Evolutionary conservation across 2,888 invertebrate genomes (phyloP).

Genomic region (Melipona beecheii): DNA sequence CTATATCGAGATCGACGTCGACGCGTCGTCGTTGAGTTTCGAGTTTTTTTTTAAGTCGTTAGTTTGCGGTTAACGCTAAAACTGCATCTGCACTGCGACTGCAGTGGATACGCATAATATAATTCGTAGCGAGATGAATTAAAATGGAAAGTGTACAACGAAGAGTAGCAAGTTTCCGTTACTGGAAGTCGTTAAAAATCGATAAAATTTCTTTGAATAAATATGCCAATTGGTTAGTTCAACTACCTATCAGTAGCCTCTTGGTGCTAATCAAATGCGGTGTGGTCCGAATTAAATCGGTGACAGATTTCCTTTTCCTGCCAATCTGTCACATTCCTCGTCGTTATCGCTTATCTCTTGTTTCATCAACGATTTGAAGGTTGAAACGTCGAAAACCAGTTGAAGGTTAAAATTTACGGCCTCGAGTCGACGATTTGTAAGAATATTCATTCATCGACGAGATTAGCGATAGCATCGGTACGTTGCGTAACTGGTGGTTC

Average conservation of each 20-base stretch:
- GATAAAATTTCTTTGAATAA: too few relatives aligned
- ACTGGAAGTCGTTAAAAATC: too few relatives aligned
- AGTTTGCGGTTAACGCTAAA: neutral
- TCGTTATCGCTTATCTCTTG: neutral
- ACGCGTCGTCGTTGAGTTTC: conserved; percentile 1
- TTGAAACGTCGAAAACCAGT: too few relatives aligned
- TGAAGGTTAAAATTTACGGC: neutral
- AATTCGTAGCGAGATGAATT: neutral
- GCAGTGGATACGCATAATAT: neutral
- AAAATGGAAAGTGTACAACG: neutral
- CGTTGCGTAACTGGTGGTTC: neutral
- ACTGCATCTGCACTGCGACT: neutral
- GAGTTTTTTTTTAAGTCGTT: conserved; percentile 14
- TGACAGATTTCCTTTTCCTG: too few relatives aligned
- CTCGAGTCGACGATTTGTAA: neutral
- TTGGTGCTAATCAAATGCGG: too few relatives aligned
- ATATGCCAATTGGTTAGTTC: too few relatives aligned
- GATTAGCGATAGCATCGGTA: conserved; percentile 11
- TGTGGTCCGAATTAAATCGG: too few relatives aligned
- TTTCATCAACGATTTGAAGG: neutral
- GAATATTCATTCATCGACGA: neutral
- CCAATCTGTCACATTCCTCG: too few relatives aligned
- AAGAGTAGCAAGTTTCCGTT: too few relatives aligned
- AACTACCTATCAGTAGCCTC: too few relatives aligned
- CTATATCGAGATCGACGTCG: conserved; percentile 15